phyloP scores from a whole-genome alignment of 2,113 vertebrate genomes.

The Hypomesus transpacificus region DNA sequence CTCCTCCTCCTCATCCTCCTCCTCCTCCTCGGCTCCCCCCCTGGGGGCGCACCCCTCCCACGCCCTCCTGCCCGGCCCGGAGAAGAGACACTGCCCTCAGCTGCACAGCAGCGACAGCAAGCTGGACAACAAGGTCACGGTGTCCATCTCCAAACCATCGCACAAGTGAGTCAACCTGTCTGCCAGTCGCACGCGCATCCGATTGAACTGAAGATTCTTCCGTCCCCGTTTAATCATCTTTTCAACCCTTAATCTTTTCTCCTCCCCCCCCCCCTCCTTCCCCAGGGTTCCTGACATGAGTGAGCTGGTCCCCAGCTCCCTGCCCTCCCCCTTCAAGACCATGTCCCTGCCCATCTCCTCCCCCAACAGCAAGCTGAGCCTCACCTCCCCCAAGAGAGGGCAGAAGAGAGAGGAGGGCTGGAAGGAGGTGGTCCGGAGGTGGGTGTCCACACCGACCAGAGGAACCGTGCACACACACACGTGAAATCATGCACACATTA shows the following conservation, averaged over 20 bases:
- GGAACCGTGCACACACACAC: too few relatives aligned
- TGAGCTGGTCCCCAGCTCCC: conserved; percentile 78
- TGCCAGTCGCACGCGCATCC: background rate
- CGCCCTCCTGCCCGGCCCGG: conserved; percentile 63
- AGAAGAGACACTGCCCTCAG: conserved; percentile 78
- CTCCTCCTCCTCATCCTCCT: conserved; percentile 66
- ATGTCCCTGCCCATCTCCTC: conserved; percentile 87
- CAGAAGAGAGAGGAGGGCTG: conserved; percentile 98
- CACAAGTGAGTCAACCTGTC: conserved; percentile 65
- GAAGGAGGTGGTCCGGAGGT: conserved; percentile 98
- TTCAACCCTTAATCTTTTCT: background rate
- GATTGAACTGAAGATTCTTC: background rate
- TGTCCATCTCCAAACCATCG: conserved; percentile 84
- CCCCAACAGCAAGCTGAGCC: conserved; percentile 90
- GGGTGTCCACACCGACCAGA: conserved; percentile 26
- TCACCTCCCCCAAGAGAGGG: conserved; percentile 94
- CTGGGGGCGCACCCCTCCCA: conserved; percentile 71
- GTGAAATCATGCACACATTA: too few relatives aligned
- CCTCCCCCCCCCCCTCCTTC: background rate
- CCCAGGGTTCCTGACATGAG: conserved; percentile 80
- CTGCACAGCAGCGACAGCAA: conserved; percentile 77
- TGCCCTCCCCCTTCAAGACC: conserved; percentile 83
- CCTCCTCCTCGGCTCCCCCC: conserved; percentile 75
- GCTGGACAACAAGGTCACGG: conserved; percentile 80
- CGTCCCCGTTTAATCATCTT: background rate